Evolutionary conservation across 2,888 invertebrate genomes (phyloP).

Genomic region (Dolomedes plantarius): DNA sequence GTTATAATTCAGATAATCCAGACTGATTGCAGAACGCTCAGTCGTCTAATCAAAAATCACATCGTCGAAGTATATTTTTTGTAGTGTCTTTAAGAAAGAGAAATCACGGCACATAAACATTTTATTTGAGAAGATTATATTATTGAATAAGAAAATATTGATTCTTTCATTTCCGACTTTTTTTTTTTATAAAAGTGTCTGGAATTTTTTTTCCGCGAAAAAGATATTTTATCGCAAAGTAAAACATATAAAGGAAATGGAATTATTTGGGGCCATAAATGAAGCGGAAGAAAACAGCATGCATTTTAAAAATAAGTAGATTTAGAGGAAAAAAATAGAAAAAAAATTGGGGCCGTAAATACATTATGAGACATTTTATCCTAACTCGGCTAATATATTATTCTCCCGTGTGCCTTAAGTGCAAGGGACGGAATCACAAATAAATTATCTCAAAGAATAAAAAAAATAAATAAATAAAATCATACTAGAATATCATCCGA

Average conservation of each 20-base stretch:
- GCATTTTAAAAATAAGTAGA: background rate
- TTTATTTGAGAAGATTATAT: too few species aligned
- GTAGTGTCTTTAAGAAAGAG: too few species aligned
- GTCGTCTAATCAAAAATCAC: too few species aligned
- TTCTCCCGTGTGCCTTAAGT: background rate
- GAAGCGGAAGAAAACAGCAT: background rate
- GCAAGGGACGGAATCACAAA: background rate
- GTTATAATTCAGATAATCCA: too few species aligned
- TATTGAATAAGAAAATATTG: too few species aligned
- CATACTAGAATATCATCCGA: too few species aligned
- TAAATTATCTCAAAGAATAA: background rate
- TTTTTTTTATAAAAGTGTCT: background rate
- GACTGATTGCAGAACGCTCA: too few species aligned
- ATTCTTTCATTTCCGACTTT: too few species aligned
- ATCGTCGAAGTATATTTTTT: too few species aligned
- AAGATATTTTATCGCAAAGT: background rate
- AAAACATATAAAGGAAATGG: background rate
- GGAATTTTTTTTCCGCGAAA: background rate
- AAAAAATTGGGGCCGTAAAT: background rate
- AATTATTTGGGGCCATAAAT: background rate
- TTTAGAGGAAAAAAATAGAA: background rate
- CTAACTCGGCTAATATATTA: background rate
- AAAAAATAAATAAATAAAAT: too few species aligned
- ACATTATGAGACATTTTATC: background rate
- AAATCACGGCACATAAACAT: too few species aligned